Evolutionary conservation across 2,888 invertebrate genomes (phyloP).

Genomic region (Flexamia atlantica): DNA sequence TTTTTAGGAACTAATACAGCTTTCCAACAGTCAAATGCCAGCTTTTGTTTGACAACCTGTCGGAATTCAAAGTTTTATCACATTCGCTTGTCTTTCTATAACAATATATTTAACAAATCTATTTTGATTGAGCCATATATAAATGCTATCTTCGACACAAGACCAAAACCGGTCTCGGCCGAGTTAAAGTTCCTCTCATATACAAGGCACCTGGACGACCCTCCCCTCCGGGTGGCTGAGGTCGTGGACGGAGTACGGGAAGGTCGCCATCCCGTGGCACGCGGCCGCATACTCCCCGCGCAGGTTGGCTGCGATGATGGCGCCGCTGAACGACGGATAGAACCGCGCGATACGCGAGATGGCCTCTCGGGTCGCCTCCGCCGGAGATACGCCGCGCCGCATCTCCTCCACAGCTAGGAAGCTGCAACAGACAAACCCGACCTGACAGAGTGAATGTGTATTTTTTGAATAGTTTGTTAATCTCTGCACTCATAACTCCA

Average conservation of each 20-base stretch:
- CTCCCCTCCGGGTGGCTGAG: constrained; percentile 25
- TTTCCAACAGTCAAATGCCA: too few species aligned
- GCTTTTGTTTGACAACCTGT: too few species aligned
- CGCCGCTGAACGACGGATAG: constrained; percentile 92
- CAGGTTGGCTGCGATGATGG: constrained; percentile 86
- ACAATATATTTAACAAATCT: too few species aligned
- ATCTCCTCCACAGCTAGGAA: constrained; percentile 92
- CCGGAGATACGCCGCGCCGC: constrained; percentile 85
- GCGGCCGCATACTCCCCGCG: constrained; percentile 90
- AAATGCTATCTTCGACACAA: too few species aligned
- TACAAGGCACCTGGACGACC: neutral
- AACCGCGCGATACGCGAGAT: constrained; percentile 84
- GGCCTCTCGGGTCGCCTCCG: constrained; percentile 84
- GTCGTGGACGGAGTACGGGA: constrained; percentile 69
- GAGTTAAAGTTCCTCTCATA: constrained; percentile 29
- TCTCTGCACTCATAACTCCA: too few species aligned
- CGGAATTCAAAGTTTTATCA: too few species aligned
- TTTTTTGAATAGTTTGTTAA: too few species aligned
- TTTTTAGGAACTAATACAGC: too few species aligned
- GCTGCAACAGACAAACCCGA: constrained; percentile 74
- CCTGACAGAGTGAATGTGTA: too few species aligned
- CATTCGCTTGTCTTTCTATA: too few species aligned
- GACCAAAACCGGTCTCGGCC: too few species aligned
- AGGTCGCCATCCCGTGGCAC: constrained; percentile 83
- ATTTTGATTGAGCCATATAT: too few species aligned